phyloP scores from a whole-genome alignment of 2,888 invertebrate genomes.

The Molanna angustata region DNA sequence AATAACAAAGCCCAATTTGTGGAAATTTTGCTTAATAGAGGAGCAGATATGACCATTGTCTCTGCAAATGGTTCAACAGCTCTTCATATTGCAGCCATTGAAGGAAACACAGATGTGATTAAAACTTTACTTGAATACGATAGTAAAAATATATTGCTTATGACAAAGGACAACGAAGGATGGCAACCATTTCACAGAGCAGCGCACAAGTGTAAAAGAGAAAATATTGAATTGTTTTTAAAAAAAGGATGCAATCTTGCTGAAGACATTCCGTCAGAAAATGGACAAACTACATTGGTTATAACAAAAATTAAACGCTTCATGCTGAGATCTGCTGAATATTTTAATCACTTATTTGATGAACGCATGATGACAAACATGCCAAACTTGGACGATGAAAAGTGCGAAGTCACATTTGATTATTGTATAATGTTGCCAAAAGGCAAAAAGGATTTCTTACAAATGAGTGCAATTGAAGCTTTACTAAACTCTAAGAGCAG shows the following conservation, averaged over 20 bases:
- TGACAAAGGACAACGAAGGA: slow-evolving; percentile 35
- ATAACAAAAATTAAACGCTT: slow-evolving; percentile 54
- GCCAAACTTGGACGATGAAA: slow-evolving; percentile 43
- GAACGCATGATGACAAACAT: slow-evolving; percentile 50
- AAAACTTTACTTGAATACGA: slow-evolving; percentile 11
- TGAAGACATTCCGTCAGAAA: slow-evolving; percentile 40
- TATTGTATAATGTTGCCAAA: slow-evolving; percentile 50
- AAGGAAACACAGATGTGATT: slow-evolving; percentile 45
- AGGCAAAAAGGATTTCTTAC: slow-evolving; percentile 40
- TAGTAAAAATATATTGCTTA: background rate
- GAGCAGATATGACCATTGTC: slow-evolving; percentile 49
- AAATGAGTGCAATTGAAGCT: slow-evolving; percentile 56
- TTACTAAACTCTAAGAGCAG: slow-evolving; percentile 54
- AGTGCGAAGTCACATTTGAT: slow-evolving; percentile 51
- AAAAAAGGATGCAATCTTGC: slow-evolving; percentile 51
- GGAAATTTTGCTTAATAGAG: slow-evolving; percentile 45
- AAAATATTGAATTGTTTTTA: slow-evolving; percentile 49
- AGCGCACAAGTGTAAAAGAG: slow-evolving; percentile 57
- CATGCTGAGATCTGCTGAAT: slow-evolving; percentile 53
- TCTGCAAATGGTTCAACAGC: slow-evolving; percentile 45
- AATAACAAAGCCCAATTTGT: slow-evolving; percentile 52
- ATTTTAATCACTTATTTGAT: slow-evolving; percentile 54
- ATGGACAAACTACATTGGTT: slow-evolving; percentile 48
- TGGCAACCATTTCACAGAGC: slow-evolving; percentile 50
- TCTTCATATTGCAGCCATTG: slow-evolving; percentile 49